phyloP scores from a whole-genome alignment of 2,113 vertebrate genomes.

The Scartelaos histophorus region DNA sequence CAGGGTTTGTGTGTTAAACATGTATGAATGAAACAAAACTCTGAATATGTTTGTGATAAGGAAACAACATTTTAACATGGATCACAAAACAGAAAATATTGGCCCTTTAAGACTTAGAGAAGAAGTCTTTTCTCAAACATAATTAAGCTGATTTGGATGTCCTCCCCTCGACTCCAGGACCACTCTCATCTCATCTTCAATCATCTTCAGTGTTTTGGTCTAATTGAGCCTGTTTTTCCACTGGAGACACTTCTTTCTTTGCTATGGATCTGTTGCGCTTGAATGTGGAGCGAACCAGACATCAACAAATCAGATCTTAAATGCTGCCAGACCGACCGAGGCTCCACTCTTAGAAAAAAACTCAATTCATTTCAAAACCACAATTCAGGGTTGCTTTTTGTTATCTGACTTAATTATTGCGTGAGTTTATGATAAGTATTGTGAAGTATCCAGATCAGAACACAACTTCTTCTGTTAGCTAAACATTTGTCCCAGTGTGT shows the following conservation, averaged over 20 bases:
- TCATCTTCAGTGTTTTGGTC: background rate
- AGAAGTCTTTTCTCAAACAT: background rate
- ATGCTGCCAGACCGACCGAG: conserved; percentile 56
- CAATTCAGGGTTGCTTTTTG: background rate
- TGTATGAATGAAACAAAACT: too few relatives aligned
- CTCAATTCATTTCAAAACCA: conserved; percentile 35
- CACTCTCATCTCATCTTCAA: background rate
- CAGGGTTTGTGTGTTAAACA: too few relatives aligned
- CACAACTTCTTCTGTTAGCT: too few relatives aligned
- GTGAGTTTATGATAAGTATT: too few relatives aligned
- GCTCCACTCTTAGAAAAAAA: conserved; percentile 35
- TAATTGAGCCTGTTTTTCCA: conserved; percentile 32
- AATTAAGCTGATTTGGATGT: background rate
- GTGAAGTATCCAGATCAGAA: too few relatives aligned
- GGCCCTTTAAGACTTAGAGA: too few relatives aligned
- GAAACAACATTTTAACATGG: too few relatives aligned
- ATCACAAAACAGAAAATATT: too few relatives aligned
- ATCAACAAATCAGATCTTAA: conserved; percentile 61
- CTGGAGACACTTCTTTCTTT: conserved; percentile 22
- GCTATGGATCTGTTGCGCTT: conserved; percentile 13
- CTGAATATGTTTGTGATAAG: too few relatives aligned
- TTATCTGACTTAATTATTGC: background rate
- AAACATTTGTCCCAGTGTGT: too few relatives aligned
- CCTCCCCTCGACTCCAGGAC: background rate
- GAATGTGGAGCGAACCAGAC: conserved; percentile 17